phyloP scores from a whole-genome alignment of 64 coral and sea anemone species.

The Platygyra sinensis region DNA sequence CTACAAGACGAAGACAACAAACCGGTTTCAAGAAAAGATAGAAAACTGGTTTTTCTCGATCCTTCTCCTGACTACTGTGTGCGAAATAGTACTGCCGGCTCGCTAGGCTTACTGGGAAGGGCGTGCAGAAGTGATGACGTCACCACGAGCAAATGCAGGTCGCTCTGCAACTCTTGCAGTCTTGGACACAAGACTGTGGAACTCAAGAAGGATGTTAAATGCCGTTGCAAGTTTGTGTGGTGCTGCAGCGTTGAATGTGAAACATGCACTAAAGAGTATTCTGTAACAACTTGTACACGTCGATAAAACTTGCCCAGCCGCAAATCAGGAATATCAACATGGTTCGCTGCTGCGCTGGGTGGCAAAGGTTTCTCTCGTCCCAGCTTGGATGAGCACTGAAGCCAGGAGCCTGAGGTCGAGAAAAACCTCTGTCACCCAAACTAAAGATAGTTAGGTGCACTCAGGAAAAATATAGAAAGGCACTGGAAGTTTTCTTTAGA shows the following conservation, averaged over 20 bases:
- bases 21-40: constrained; percentile 36
- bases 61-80: constrained; percentile 59
- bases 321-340: too few relatives aligned
- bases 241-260: constrained; percentile 55
- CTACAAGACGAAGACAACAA: not conserved
- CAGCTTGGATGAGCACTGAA: too few relatives aligned
- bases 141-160: constrained; percentile 4
- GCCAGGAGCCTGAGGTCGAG: too few relatives aligned
- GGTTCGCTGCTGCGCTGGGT: too few relatives aligned
- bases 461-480: too few relatives aligned
- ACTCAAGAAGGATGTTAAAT: not conserved
- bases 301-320: not conserved
- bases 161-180: constrained; percentile 29
- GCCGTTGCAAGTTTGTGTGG: constrained; percentile 63
- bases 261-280: constrained; percentile 40
- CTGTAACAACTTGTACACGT: constrained; percentile 39
- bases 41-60: constrained; percentile 52
- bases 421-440: too few relatives aligned
- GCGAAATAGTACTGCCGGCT: constrained; percentile 29
- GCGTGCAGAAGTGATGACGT: constrained; percentile 44
- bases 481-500: too few relatives aligned
- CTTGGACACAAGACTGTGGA: not conserved
- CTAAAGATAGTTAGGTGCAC: too few relatives aligned
- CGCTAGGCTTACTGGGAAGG: constrained; percentile 50
- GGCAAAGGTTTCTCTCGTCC: too few relatives aligned